A percentile compares a stretch with the other conserved stretches of the same genome.
These are phyloP conservation scores for Ctena decussata DNA, from an alignment of 2,888 invertebrate species.

Conservation along the genomic window DNA sequence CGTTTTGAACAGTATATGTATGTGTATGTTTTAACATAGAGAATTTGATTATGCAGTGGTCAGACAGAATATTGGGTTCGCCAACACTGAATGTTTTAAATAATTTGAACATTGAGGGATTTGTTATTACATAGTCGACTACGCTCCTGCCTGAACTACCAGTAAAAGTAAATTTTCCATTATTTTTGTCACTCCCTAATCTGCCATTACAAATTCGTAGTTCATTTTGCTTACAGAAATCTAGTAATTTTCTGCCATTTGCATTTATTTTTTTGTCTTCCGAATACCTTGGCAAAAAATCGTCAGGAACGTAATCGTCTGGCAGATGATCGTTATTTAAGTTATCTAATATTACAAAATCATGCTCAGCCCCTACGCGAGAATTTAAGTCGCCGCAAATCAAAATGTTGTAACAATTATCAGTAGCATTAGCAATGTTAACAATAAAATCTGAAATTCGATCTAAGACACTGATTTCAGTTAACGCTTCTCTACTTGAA, in stretches of 20 bases:
- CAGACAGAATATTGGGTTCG: not conserved
- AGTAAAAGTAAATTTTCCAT: not conserved
- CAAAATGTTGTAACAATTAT: not conserved
- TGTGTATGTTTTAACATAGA: not conserved
- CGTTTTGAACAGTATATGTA: not conserved
- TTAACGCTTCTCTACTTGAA: not conserved
- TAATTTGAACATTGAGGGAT: not conserved
- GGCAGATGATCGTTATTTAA: not conserved
- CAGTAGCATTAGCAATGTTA: not conserved
- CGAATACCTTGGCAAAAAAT: not conserved
- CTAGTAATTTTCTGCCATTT: not conserved
- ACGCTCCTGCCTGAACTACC: not conserved
- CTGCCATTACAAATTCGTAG: not conserved
- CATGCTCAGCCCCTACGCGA: not conserved
- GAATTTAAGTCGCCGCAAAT: not conserved
- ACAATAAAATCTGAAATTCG: not conserved
- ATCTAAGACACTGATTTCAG: not conserved
- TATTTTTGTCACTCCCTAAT: not conserved
- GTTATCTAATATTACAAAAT: not conserved
- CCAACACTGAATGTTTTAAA: not conserved
- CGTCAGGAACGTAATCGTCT: not conserved
- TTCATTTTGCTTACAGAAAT: not conserved
- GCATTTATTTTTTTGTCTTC: not conserved
- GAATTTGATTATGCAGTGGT: not conserved
- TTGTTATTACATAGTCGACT: not conserved